These are phyloP conservation scores for Cyprinella venusta DNA, from an alignment of 2,797 vertebrate genomes.

Conservation along the genomic window DNA sequence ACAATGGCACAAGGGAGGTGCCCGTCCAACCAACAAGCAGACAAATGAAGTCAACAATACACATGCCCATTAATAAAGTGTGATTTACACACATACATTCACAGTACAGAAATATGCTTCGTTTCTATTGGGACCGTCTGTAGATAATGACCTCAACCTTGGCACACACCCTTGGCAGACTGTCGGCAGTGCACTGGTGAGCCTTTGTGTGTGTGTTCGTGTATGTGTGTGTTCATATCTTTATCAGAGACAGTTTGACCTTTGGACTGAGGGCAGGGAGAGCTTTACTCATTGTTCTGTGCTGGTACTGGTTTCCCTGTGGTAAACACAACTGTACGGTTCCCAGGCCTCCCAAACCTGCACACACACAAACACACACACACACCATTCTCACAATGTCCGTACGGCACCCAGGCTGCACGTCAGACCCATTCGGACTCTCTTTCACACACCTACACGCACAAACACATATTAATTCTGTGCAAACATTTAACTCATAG, in stretches of 20 bases:
- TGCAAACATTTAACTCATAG: slow-evolving; percentile 50
- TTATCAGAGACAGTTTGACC: slow-evolving; percentile 61
- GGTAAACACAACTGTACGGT: slow-evolving; percentile 87
- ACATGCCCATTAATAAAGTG: slow-evolving; percentile 47
- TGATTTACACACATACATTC: slow-evolving; percentile 51
- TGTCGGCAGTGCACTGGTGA: slow-evolving; percentile 67
- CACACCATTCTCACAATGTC: slow-evolving; percentile 80
- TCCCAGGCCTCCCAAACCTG: slow-evolving; percentile 81
- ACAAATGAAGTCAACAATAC: slow-evolving; percentile 55
- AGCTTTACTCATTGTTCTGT: slow-evolving; percentile 88
- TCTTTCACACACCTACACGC: slow-evolving; percentile 42
- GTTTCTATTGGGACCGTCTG: slow-evolving; percentile 69
- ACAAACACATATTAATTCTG: slow-evolving; percentile 53
- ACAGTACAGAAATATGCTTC: slow-evolving; percentile 77
- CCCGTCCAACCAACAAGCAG: slow-evolving; percentile 41
- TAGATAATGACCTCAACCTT: slow-evolving; percentile 82
- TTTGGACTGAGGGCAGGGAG: slow-evolving; percentile 69
- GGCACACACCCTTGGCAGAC: slow-evolving; percentile 74
- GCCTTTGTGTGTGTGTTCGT: slow-evolving; percentile 53
- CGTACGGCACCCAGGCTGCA: slow-evolving; percentile 66
- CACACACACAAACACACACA: slow-evolving; percentile 41
- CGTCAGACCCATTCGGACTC: slow-evolving; percentile 67
- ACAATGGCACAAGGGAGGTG: slow-evolving; percentile 44
- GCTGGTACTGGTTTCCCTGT: slow-evolving; percentile 83
- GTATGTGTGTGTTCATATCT: slow-evolving; percentile 54